A percentile compares a stretch with the other conserved stretches of the same genome.
Evolutionary conservation across 2,113 vertebrate genomes (phyloP).

Genomic region (Ctenodactylus gundi): DNA sequence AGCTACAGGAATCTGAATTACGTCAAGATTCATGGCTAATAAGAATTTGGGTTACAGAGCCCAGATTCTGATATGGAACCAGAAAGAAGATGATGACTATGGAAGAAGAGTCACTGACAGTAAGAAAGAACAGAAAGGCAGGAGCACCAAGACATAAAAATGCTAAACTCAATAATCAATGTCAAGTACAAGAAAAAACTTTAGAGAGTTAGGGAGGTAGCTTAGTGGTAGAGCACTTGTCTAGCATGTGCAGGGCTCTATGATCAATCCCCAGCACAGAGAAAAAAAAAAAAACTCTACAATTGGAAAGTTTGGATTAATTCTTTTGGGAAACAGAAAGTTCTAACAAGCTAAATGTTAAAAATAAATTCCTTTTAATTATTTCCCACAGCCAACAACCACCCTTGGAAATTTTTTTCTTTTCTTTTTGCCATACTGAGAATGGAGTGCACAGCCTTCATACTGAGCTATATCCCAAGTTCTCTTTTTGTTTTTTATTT

Average conservation of each 20-base stretch:
- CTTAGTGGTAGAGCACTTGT: too few relatives aligned
- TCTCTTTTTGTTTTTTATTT: too few relatives aligned
- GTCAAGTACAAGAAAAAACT: not conserved
- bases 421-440: too few relatives aligned
- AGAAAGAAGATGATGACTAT: not conserved
- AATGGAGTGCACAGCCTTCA: too few relatives aligned
- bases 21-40: not conserved
- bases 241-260: too few relatives aligned
- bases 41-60: not conserved
- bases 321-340: not conserved
- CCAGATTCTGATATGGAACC: not conserved
- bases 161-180: not conserved
- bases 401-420: not conserved
- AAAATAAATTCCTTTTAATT: not conserved
- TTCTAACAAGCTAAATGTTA: not conserved
- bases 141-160: not conserved
- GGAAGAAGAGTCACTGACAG: not conserved
- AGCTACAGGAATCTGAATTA: not conserved
- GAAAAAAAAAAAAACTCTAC: too few relatives aligned
- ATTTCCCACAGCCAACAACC: not conserved
- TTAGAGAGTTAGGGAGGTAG: too few relatives aligned
- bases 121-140: not conserved
- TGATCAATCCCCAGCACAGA: too few relatives aligned
- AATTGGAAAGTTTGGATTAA: not conserved
- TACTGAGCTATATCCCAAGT: too few relatives aligned